These are phyloP conservation scores for Drosophila parvula DNA, from an alignment of 1,140 invertebrate genomes.

Conservation along the genomic window DNA sequence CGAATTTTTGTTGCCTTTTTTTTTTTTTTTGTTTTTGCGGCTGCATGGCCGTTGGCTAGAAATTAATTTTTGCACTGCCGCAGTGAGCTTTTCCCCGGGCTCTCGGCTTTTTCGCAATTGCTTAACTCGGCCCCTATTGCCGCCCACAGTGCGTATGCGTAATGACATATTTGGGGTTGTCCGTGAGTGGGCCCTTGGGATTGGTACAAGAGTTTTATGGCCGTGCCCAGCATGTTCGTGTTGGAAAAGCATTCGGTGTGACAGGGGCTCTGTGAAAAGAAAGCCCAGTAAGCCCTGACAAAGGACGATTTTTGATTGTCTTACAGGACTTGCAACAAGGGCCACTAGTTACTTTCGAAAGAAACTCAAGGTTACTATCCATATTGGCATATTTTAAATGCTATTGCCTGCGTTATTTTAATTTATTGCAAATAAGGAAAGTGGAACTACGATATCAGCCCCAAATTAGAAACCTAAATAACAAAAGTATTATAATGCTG, in stretches of 20 bases:
- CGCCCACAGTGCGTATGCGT: slow-evolving; percentile 58
- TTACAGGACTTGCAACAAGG: no score
- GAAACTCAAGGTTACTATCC: no score
- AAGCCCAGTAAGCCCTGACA: not conserved
- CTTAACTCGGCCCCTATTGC: slow-evolving; percentile 29
- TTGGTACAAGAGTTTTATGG: slow-evolving; percentile 34
- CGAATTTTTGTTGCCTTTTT: slow-evolving; percentile 10
- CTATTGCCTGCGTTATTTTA: no score
- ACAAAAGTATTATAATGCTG: not conserved
- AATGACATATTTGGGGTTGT: slow-evolving; percentile 48
- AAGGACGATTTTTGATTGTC: not conserved
- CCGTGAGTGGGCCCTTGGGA: slow-evolving; percentile 17
- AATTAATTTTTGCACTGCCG: slow-evolving; percentile 63
- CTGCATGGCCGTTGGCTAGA: slow-evolving; percentile 54
- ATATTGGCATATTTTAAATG: no score
- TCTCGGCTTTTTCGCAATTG: slow-evolving; percentile 24
- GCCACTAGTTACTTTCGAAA: no score
- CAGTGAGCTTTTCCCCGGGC: slow-evolving; percentile 20
- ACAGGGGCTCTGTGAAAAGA: slow-evolving; percentile 10
- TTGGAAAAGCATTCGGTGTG: slow-evolving; percentile 15
- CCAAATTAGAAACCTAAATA: no score
- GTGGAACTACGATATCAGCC: no score
- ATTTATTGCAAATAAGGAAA: no score
- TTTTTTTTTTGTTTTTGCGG: slow-evolving; percentile 12
- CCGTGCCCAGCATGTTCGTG: slow-evolving; percentile 15